Evolutionary conservation across 2,797 vertebrate genomes (phyloP).

Genomic region (Sebastes itinus): DNA sequence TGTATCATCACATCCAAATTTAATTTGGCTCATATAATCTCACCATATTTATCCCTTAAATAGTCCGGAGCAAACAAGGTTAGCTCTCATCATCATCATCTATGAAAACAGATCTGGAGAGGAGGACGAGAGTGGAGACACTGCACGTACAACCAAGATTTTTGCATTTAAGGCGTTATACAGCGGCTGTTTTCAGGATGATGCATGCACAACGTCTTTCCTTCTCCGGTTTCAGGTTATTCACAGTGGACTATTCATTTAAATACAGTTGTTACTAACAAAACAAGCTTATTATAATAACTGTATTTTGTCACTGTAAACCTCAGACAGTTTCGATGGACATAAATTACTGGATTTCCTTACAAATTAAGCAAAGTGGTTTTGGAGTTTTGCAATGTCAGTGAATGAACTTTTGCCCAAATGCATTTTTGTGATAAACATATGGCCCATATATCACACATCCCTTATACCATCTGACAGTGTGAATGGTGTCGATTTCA

Average conservation of each 20-base stretch:
- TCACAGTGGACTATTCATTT: neutral
- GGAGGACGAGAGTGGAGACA: neutral
- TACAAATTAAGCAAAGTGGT: slow-evolving; percentile 14
- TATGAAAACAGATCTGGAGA: slow-evolving; percentile 9
- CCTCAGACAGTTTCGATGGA: neutral
- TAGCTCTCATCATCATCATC: neutral
- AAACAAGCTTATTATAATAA: neutral
- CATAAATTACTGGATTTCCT: slow-evolving; percentile 15
- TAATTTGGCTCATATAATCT: slow-evolving; percentile 25
- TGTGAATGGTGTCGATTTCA: slow-evolving; percentile 60
- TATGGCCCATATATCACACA: slow-evolving; percentile 16
- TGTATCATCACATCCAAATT: slow-evolving; percentile 22
- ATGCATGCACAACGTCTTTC: neutral
- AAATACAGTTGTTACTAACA: neutral
- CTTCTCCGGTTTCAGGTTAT: slow-evolving; percentile 1
- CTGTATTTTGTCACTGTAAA: neutral
- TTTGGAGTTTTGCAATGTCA: slow-evolving; percentile 19
- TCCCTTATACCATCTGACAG: slow-evolving; percentile 20
- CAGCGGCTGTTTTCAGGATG: slow-evolving; percentile 13
- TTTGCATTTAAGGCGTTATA: neutral
- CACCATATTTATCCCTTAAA: slow-evolving; percentile 24
- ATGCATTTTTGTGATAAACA: slow-evolving; percentile 28
- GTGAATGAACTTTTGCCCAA: neutral
- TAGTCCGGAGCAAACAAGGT: slow-evolving; percentile 12
- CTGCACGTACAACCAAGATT: neutral